Evolutionary conservation across 2,797 vertebrate species (phyloP).

Genomic region (Peromyscus melanophrys): DNA sequence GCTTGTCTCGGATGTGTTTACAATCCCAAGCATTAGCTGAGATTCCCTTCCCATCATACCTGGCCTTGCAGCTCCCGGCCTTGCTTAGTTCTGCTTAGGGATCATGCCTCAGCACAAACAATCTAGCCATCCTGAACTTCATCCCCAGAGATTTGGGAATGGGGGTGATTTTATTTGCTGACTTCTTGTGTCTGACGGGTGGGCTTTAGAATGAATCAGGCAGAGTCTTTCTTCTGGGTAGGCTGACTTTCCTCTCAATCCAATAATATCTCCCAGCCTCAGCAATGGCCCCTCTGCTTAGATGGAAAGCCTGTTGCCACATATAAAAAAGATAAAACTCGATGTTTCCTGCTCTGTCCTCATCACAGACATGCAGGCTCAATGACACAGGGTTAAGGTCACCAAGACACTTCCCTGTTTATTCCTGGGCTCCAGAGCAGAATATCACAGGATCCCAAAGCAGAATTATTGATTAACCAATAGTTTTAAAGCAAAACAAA

Average conservation of each 20-base stretch:
- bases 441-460: background rate
- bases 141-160: background rate
- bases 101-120: background rate
- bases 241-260: background rate
- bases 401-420: background rate
- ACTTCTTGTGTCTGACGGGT: accelerated
- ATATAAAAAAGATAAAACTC: background rate
- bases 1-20: background rate
- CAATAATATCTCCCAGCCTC: background rate
- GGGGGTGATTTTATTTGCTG: background rate
- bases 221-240: background rate
- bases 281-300: no score
- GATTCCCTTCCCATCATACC: accelerated
- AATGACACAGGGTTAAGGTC: background rate
- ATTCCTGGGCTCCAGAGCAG: background rate
- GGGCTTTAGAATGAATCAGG: background rate
- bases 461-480: background rate
- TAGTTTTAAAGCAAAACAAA: background rate
- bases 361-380: accelerated
- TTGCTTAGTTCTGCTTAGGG: background rate
- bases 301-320: background rate
- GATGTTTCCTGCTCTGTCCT: accelerated
- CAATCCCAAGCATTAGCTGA: background rate
- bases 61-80: accelerated
- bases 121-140: accelerated